phyloP scores from a whole-genome alignment of 92 coral and sea anemone species.

The Virgularia gustaviana region DNA sequence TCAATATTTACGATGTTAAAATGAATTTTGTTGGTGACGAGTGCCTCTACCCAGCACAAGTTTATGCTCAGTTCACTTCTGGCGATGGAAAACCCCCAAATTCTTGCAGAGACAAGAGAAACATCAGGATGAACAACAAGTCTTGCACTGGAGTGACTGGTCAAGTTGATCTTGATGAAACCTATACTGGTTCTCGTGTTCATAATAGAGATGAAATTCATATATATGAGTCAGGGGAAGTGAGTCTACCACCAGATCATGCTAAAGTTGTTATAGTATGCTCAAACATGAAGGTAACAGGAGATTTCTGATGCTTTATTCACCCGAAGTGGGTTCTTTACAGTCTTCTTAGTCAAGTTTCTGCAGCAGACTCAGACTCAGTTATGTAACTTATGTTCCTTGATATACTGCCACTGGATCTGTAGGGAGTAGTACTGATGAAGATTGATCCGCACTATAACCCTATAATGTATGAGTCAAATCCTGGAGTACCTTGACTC shows the following conservation, averaged over 20 bases:
- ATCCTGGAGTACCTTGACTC: too few relatives aligned
- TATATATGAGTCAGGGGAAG: slow-evolving; percentile 86
- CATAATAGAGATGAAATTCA: slow-evolving; percentile 84
- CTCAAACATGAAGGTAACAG: slow-evolving; percentile 69
- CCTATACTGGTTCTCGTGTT: slow-evolving; percentile 12
- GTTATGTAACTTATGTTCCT: not conserved
- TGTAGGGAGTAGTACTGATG: too few relatives aligned
- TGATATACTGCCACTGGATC: not conserved
- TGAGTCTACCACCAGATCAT: slow-evolving; percentile 75
- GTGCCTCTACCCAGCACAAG: slow-evolving; percentile 91
- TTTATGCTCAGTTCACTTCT: slow-evolving; percentile 85
- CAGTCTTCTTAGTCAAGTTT: too few relatives aligned
- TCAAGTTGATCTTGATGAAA: slow-evolving; percentile 26
- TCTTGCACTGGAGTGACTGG: slow-evolving; percentile 11
- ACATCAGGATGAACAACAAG: not conserved
- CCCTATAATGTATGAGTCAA: too few relatives aligned
- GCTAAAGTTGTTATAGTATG: slow-evolving; percentile 80
- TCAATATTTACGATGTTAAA: too few relatives aligned
- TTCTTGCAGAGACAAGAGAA: slow-evolving; percentile 19
- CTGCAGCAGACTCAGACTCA: not conserved
- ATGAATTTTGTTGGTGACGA: slow-evolving; percentile 66
- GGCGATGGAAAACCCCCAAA: slow-evolving; percentile 37
- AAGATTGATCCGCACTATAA: too few relatives aligned
- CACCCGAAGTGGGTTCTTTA: too few relatives aligned
- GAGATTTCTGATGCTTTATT: too few relatives aligned